Evolutionary conservation across 2,113 vertebrate genomes (phyloP), one percentile per base, ranked within the genome.

Genomic region (Malurus cyaneus): DNA sequence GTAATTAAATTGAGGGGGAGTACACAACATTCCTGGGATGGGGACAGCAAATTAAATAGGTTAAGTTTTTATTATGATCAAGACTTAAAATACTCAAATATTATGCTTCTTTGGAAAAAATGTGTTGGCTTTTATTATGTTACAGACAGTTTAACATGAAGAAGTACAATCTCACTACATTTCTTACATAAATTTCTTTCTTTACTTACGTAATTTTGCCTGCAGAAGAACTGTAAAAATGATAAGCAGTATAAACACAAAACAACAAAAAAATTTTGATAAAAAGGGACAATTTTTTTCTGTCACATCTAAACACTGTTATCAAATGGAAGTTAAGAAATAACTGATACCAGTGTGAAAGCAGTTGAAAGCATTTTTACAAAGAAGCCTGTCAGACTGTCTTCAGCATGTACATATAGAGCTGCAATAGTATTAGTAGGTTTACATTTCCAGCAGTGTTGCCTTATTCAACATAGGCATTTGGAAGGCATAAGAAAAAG

Each of bases 221-320:
- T 92, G 67, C 18, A 82, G 82, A 81, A 69, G 50, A 87, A 73
- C 79, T 92, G 80, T 80, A 69, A 96, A 96, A 93, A 83, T 73
- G 11, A 42, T 88, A 88, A 88, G 34, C 80, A 78, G 56, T 41
- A 59, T 69, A 93, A 97, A 94, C 87, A 82, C 25, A 59, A 69
- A 92, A 6, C 36, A 36, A 25, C 69, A 92, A 91, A 93, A 88
- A 15, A 10, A 3, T 19, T 84, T 26, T 89, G 69, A 93, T 95
- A 31, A 95, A 88, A 88, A 95, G 32, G 72, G 57, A 76, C 20
- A n/a, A 5, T 91, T 78, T 78, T 76, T 76, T 94, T 91, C 74
- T 95, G 76, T 80, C 92, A 92, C 87, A 95, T 78, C 34, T 93
- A 92, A 97, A 92, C 25, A 29, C 80, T 82, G 74, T 94, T 88